Conservation (phyloP, 2,888 invertebrate species). For the Drosophila fulvimacula region DNA sequence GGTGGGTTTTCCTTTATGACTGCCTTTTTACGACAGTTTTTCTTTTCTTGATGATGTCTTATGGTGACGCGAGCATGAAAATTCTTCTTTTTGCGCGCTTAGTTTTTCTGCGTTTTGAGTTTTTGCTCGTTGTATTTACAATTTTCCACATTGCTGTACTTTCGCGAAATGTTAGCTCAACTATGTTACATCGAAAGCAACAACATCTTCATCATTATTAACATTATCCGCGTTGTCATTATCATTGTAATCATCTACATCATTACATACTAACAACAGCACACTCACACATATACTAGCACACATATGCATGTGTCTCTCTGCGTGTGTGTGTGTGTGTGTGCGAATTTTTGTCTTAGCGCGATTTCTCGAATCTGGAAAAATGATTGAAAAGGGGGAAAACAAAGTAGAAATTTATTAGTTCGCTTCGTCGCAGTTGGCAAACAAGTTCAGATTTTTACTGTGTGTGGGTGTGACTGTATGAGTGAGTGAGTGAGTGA, state of each 20-base stretch:
- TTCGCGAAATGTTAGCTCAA: slow-evolving; percentile 61
- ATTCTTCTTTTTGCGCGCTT: slow-evolving; percentile 79
- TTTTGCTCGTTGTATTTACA: slow-evolving; percentile 78
- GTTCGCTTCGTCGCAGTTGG: slow-evolving; percentile 77
- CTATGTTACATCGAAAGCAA: slow-evolving; percentile 55
- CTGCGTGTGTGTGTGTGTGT: slow-evolving; percentile 19
- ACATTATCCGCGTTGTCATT: slow-evolving; percentile 43
- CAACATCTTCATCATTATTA: slow-evolving; percentile 45
- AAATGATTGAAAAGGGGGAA: slow-evolving; percentile 66
- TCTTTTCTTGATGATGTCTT: slow-evolving; percentile 53
- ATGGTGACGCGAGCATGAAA: slow-evolving; percentile 69
- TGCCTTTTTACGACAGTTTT: slow-evolving; percentile 61
- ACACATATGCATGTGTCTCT: slow-evolving; percentile 47
- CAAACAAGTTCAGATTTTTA: slow-evolving; percentile 73
- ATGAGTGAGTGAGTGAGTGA: slow-evolving; percentile 19
- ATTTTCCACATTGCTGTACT: slow-evolving; percentile 81
- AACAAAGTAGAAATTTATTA: slow-evolving; percentile 78
- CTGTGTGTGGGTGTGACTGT: slow-evolving; percentile 36
- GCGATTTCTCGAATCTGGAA: slow-evolving; percentile 71
- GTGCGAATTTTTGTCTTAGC: slow-evolving; percentile 57
- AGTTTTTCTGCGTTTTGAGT: slow-evolving; percentile 79
- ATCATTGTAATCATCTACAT: slow-evolving; percentile 60
- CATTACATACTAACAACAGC: slow-evolving; percentile 47
- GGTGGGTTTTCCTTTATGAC: slow-evolving; percentile 77
- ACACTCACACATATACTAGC: slow-evolving; percentile 51